Evolutionary conservation across 2,888 invertebrate genomes (phyloP).

Genomic region (Drosophila silvestris): DNA sequence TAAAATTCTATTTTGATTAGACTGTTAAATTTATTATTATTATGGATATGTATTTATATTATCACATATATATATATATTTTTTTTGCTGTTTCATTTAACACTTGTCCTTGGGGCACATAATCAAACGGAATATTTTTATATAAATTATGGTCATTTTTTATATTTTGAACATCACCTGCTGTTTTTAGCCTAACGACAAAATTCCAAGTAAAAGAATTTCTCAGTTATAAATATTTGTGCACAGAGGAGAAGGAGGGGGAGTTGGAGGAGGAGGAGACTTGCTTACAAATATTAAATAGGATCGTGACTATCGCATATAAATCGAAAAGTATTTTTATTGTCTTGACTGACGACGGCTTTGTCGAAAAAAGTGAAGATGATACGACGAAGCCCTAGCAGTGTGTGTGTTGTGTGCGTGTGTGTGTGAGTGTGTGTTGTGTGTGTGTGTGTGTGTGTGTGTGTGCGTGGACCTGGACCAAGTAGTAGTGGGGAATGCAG

Average conservation of each 20-base stretch:
- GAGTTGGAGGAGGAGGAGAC: not conserved
- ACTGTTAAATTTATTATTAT: not conserved
- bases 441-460: not conserved
- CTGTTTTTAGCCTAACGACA: slow-evolving; percentile 44
- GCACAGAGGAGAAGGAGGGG: not conserved
- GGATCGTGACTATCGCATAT: slow-evolving; percentile 55
- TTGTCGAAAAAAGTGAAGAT: slow-evolving; percentile 39
- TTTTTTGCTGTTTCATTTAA: slow-evolving; percentile 17
- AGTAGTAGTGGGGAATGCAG: slow-evolving; percentile 47
- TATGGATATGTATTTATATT: not conserved
- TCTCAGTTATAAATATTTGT: slow-evolving; percentile 54
- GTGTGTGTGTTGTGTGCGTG: slow-evolving; percentile 10
- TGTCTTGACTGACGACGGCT: slow-evolving; percentile 46
- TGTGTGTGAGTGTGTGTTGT: slow-evolving; percentile 18
- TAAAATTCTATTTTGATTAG: not conserved
- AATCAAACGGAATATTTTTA: slow-evolving; percentile 58
- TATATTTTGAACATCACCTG: slow-evolving; percentile 66
- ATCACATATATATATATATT: not conserved
- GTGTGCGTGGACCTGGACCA: slow-evolving; percentile 18
- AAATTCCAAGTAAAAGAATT: slow-evolving; percentile 72
- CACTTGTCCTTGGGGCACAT: slow-evolving; percentile 50
- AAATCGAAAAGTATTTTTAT: slow-evolving; percentile 60
- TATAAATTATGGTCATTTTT: slow-evolving; percentile 57
- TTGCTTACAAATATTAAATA: slow-evolving; percentile 43
- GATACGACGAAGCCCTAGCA: slow-evolving; percentile 44